Evolutionary conservation across 2,888 invertebrate genomes (phyloP).

Genomic region (Empis stercorea): DNA sequence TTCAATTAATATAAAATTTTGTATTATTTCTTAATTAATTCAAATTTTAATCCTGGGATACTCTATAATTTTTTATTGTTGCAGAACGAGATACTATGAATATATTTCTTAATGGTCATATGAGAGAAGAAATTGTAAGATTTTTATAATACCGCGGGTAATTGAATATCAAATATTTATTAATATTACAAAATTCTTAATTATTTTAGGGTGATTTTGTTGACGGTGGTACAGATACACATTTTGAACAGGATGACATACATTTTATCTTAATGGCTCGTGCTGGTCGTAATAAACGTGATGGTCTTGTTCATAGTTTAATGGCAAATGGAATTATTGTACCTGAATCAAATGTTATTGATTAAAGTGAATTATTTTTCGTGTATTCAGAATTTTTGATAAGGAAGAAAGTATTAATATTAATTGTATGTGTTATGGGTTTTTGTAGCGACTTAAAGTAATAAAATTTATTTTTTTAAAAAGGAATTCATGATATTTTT

Average conservation of each 20-base stretch:
- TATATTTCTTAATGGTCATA: conserved; percentile 31
- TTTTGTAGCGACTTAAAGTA: no score
- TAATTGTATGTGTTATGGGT: no score
- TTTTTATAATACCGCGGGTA: no score
- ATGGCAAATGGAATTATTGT: conserved; percentile 38
- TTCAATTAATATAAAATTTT: no score
- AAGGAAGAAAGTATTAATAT: no score
- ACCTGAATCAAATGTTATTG: conserved; percentile 18
- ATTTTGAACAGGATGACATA: conserved; percentile 40
- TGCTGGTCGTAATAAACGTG: conserved; percentile 33
- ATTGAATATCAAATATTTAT: neutral
- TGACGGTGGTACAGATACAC: conserved; percentile 73
- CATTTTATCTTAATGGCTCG: conserved; percentile 32
- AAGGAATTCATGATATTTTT: no score
- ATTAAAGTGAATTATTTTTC: conserved; percentile 2
- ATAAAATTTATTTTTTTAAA: no score
- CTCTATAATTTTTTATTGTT: no score
- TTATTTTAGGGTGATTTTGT: conserved; percentile 66
- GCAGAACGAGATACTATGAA: conserved; percentile 42
- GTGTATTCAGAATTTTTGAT: no score
- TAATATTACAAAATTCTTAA: conserved; percentile 4
- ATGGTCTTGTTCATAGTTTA: conserved; percentile 46
- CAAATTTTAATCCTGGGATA: neutral
- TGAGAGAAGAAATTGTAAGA: conserved; percentile 28
- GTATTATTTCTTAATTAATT: neutral